Evolutionary conservation across 2,113 vertebrate species (phyloP), one percentile per base, ranked within the genome.

Genomic region (Tiliqua scincoides): DNA sequence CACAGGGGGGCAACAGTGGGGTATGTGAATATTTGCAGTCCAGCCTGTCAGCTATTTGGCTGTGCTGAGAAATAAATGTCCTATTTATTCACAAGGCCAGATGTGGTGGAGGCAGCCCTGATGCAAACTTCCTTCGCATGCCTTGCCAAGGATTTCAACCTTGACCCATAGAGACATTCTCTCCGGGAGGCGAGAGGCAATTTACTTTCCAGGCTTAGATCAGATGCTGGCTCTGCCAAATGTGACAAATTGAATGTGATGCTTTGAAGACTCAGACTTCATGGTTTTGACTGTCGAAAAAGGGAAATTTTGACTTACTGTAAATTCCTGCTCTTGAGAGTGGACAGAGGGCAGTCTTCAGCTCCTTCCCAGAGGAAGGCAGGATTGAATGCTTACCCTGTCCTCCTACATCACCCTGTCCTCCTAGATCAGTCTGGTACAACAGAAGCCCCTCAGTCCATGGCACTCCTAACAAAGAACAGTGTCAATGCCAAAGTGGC

Each of bases 161-260:
- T 88, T 88, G 78, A 95, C 92, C 92, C 91, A 84, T 52, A 89
- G 85, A 92, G 89, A 91, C 81, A 84, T 92, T 94, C 91, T 92
- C 93, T 95, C 92, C 93, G 85, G 93, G 90, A 96, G 93, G 91
- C 91, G 84, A 91, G 89, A 92, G 87, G 94, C 35, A 68, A 90
- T 79, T 88, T 68, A 89, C 87, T 94, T 95, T 95, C 93, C 92
- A 93, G 88, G 89, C 92, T 96, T 95, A 95, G 93, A 91, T 94
- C 91, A 94, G 93, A 87, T 92, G 88, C 85, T 75, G 71, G 90
- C 89, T 87, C 90, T 78, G 72, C 89, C 91, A 94, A 90, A 83
- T 89, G 89, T 67, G 30, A 95, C 92, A 94, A 91, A 90, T 79
- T 91, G 93, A 61, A 81, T 59, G 52, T 52, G 54, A 90, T 85